Base-by-base conservation (phyloP, 2,797 vertebrate species). In the Octomys mimax region DNA sequence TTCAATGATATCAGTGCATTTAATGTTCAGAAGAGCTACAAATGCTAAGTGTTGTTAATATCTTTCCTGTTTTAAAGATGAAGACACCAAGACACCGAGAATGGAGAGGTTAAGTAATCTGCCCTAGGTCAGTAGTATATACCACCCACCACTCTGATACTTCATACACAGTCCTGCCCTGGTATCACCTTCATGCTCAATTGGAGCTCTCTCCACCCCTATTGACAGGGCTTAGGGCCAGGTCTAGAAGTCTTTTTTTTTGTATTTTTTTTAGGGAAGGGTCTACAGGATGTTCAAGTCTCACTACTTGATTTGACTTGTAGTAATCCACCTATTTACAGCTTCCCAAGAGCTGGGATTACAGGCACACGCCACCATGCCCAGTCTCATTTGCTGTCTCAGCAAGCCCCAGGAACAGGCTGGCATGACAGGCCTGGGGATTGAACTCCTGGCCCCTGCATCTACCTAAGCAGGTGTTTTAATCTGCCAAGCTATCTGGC, bases 1-100 rank as follows among this genome's bases (percentile, higher is more conserved):
- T 59, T 85, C 62, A 83, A 73, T 79, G 46, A 49, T 92, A 88
- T 59, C 24, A 94, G 59, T 75, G 39, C 28, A 87, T 79, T 49
- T 82, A 52, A 71, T 89, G 66, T 31, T 92, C 73, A 92, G 61
- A 83, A 92, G 9, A 86, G 59, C 52, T 26, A 3, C 66, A 89
- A 95, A 46, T 89, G 46, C 16, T 75, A 64, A 36, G 18, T 28
- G 19, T 52, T 96, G 19, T 80, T 79, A n/a, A 46, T 87, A 61
- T 86, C 57, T 39, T 89, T 89, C 31, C 26, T 24, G 21, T n/a
- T 91, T 96, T 73, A 92, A 94, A 89, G 61, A 86, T 92, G 42
- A 96, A 93, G 42, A 94, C 86, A 84, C 28, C 1, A 96, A 93
- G 42, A 94, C 82, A 84, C 28, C 1, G 0, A 89, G 42, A 96